A percentile compares a stretch with the other conserved stretches of the same genome.
These are phyloP conservation scores for Diaperis boleti DNA, from an alignment of 2,888 invertebrate species.

Conservation along the genomic window DNA sequence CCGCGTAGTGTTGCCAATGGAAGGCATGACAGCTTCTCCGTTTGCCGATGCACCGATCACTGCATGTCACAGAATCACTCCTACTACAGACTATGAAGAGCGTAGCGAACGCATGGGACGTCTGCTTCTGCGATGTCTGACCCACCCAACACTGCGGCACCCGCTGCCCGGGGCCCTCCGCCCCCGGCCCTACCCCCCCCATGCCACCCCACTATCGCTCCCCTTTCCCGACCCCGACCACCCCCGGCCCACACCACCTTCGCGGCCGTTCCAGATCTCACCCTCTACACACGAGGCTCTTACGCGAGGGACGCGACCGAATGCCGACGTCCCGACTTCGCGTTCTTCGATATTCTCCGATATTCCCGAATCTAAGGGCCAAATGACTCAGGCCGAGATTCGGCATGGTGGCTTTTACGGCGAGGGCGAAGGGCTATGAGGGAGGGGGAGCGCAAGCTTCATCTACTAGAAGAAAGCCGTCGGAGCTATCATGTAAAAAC, in stretches of 20 bases:
- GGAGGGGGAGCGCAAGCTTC: conserved; percentile 35
- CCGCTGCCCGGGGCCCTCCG: conserved; percentile 66
- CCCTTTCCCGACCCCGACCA: conserved; percentile 53
- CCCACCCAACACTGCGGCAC: conserved; percentile 68
- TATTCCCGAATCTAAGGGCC: no score
- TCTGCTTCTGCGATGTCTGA: conserved; percentile 64
- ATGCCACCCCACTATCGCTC: conserved; percentile 65
- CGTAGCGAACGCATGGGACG: conserved; percentile 54
- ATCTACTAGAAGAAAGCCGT: conserved; percentile 41
- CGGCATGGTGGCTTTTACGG: no score
- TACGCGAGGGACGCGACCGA: conserved; percentile 31
- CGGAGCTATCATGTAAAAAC: conserved; percentile 45
- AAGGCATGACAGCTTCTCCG: conserved; percentile 46
- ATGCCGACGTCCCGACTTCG: conserved; percentile 26
- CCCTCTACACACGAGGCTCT: conserved; percentile 36
- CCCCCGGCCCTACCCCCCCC: conserved; percentile 63
- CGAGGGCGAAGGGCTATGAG: not conserved
- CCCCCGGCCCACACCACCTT: conserved; percentile 52
- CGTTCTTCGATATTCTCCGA: conserved; percentile 9
- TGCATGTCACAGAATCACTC: conserved; percentile 45
- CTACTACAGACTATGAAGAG: conserved; percentile 42
- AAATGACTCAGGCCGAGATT: no score
- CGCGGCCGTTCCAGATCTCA: conserved; percentile 45
- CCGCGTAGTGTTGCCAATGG: conserved; percentile 37
- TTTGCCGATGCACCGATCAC: conserved; percentile 32